These are phyloP conservation scores for zebrafish (Danio rerio) DNA, from an alignment of 2,113 vertebrate species.

Conservation along the genomic window DNA sequence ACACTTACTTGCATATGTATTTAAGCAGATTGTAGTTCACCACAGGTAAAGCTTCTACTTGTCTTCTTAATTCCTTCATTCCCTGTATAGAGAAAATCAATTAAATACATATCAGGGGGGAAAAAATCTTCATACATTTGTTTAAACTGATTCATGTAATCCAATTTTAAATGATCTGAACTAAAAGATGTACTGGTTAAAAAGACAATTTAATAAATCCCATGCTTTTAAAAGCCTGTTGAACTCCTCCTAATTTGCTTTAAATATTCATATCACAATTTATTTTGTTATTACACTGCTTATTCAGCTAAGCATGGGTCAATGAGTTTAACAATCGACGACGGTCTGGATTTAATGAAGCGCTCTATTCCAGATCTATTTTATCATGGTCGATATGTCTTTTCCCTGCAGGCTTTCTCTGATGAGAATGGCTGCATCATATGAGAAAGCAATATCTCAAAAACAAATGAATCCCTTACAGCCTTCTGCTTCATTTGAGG, in stretches of 20 bases:
- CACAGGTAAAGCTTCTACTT: conserved; percentile 88
- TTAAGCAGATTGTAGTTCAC: conserved; percentile 96
- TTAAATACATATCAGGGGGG: background rate
- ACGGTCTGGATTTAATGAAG: conserved; percentile 27
- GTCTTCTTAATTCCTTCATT: conserved; percentile 86
- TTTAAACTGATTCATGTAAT: conserved; percentile 15
- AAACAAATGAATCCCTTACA: conserved; percentile 3
- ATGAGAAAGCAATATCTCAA: conserved; percentile 26
- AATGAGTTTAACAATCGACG: conserved; percentile 29
- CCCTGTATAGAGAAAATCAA: conserved; percentile 76
- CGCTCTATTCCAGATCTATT: background rate
- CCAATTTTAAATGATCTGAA: background rate
- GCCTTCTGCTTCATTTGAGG: conserved; percentile 19
- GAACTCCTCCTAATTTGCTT: conserved; percentile 35
- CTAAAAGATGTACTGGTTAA: background rate
- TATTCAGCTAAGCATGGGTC: conserved; percentile 13
- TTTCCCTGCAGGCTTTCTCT: conserved; percentile 6
- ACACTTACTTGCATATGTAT: conserved; percentile 93
- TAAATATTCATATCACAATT: conserved; percentile 28
- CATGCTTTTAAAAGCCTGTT: conserved; percentile 4
- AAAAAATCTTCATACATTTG: background rate
- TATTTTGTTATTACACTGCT: conserved; percentile 17
- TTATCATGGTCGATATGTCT: conserved; percentile 13
- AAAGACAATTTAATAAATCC: conserved; percentile 2
- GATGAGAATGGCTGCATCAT: background rate